phyloP scores from a whole-genome alignment of 2,797 vertebrate species.

The Percopsis omiscomaycus region DNA sequence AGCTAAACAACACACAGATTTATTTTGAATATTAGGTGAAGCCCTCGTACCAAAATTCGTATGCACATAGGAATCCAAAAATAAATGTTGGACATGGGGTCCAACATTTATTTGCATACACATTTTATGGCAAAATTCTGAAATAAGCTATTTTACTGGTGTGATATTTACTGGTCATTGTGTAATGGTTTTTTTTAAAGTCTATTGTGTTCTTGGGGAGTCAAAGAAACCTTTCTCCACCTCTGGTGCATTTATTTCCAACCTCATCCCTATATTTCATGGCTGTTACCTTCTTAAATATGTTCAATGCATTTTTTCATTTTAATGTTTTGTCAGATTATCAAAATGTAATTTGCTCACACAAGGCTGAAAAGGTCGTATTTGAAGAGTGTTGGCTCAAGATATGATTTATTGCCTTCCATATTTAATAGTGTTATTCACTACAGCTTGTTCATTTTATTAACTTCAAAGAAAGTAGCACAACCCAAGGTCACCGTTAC shows the following conservation, averaged over 20 bases:
- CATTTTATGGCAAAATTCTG: neutral
- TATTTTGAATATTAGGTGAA: no score
- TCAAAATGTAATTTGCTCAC: constrained; percentile 1
- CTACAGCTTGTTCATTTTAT: neutral
- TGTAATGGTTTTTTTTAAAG: neutral
- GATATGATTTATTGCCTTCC: neutral
- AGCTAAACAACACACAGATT: no score
- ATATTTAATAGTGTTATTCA: constrained; percentile 3
- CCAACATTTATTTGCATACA: no score
- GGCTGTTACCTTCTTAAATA: constrained; percentile 2
- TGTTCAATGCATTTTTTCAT: neutral
- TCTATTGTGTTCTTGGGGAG: neutral
- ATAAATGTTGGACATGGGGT: no score
- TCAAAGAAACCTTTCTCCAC: neutral
- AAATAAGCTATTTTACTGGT: neutral
- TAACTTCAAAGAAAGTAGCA: neutral
- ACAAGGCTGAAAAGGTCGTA: constrained; percentile 5
- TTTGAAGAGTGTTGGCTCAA: neutral
- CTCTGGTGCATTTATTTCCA: neutral
- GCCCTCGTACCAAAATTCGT: no score
- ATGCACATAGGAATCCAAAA: no score
- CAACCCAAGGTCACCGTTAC: constrained; percentile 10
- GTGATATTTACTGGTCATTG: neutral
- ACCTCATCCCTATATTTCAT: neutral
- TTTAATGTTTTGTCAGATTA: constrained; percentile 1